Percentiles rank a stretch among this genome's conserved stretches.
Evolutionary conservation across 2,888 invertebrate species (phyloP).

Genomic region (Herminia tarsipennalis): DNA sequence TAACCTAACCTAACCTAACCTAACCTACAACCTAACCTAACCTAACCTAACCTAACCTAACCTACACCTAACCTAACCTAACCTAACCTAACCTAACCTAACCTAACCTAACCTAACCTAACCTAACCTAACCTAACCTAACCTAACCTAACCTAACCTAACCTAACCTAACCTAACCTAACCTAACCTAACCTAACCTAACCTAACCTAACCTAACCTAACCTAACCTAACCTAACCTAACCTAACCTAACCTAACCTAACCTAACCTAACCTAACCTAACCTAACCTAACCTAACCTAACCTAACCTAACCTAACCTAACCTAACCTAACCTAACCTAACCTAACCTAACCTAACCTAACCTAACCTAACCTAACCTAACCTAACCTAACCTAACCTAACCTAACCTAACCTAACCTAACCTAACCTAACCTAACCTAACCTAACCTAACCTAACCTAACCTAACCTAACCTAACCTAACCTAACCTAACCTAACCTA

Average conservation of each 20-base stretch:
- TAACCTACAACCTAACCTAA: constrained; percentile 23
- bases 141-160: constrained; percentile 22
- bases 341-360: constrained; percentile 11
- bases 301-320: constrained; percentile 24
- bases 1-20: constrained; percentile 20
- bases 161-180: constrained; percentile 22
- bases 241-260: constrained; percentile 9
- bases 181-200: constrained; percentile 21
- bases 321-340: constrained; percentile 29
- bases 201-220: constrained; percentile 13
- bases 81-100: constrained; percentile 33
- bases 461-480: constrained; percentile 32
- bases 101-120: constrained; percentile 18
- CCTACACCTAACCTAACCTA: constrained; percentile 30
- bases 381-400: constrained; percentile 29
- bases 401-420: constrained; percentile 29
- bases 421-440: constrained; percentile 29
- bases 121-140: constrained; percentile 26
- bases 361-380: constrained; percentile 24
- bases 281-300: constrained; percentile 23
- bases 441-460: constrained; percentile 32
- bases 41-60: constrained; percentile 17
- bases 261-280: constrained; percentile 21
- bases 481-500: constrained; percentile 33
- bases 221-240: constrained; percentile 16